phyloP scores from a whole-genome alignment of 2,113 vertebrate species.

The Leucopsar rothschildi region DNA sequence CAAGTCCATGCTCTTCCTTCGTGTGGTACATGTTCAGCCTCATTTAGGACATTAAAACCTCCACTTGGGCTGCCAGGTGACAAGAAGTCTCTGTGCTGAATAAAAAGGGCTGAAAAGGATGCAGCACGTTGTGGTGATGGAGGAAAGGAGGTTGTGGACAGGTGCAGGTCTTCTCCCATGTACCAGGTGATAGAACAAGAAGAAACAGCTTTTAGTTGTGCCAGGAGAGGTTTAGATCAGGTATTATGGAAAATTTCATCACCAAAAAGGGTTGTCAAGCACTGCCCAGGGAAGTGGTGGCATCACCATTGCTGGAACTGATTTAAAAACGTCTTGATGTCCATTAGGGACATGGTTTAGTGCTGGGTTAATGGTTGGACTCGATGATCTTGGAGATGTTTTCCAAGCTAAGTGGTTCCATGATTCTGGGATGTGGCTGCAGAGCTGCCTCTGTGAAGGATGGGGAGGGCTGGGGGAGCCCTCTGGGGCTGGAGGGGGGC shows the following conservation, averaged over 20 bases:
- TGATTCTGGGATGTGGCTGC: neutral
- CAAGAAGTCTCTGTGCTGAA: neutral
- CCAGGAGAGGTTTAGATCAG: neutral
- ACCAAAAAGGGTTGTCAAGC: neutral
- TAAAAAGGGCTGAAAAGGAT: neutral
- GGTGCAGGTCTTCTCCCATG: neutral
- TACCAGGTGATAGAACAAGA: neutral
- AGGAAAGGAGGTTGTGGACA: neutral
- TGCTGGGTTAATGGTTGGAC: too few species aligned
- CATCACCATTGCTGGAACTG: neutral
- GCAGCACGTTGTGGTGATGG: rapidly evolving
- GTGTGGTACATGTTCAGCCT: neutral
- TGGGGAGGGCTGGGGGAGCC: neutral
- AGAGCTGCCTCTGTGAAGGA: neutral
- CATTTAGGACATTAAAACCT: neutral
- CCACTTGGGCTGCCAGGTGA: neutral
- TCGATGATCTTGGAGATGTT: rapidly evolving
- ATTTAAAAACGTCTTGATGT: neutral
- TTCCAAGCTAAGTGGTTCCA: neutral
- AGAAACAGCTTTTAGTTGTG: neutral
- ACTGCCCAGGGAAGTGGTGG: neutral
- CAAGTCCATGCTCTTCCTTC: neutral
- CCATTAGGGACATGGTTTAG: neutral
- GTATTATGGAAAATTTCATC: neutral
- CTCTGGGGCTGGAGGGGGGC: neutral